These are phyloP conservation scores for Lymantria dispar DNA, from an alignment of 2,888 invertebrate species.

Conservation along the genomic window DNA sequence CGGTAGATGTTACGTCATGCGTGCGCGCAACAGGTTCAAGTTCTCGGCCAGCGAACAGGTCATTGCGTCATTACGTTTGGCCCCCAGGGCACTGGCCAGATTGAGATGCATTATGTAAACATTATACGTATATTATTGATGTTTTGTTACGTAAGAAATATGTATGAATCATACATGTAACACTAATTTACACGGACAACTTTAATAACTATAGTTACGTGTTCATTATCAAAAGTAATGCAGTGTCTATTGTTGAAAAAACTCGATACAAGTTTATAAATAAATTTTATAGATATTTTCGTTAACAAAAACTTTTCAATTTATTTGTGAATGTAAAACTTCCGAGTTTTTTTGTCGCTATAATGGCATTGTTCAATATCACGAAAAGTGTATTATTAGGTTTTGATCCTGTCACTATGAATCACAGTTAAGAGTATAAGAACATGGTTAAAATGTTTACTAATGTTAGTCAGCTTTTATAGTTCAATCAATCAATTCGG, in stretches of 20 bases:
- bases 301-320: conserved; percentile 29
- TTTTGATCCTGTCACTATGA: conserved; percentile 60
- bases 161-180: conserved; percentile 7
- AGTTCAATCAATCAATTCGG: conserved; percentile 22
- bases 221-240: conserved; percentile 8
- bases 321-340: conserved; percentile 39
- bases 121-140: conserved; percentile 33
- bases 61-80: conserved; percentile 59
- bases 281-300: conserved; percentile 25
- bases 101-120: conserved; percentile 50
- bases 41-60: conserved; percentile 61
- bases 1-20: conserved; percentile 59
- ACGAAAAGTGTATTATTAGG: conserved; percentile 59
- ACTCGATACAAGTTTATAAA: conserved; percentile 12
- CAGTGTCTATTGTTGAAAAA: conserved; percentile 7
- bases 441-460: conserved; percentile 37
- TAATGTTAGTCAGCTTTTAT: conserved; percentile 43
- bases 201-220: background rate
- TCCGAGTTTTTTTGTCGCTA: conserved; percentile 48
- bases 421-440: conserved; percentile 60
- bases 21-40: conserved; percentile 60
- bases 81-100: conserved; percentile 61
- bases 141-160: conserved; percentile 16
- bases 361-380: conserved; percentile 56
- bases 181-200: conserved; percentile 2